These are phyloP conservation scores for Cetonia aurata DNA, from an alignment of 2,888 invertebrate genomes.

Conservation along the genomic window DNA sequence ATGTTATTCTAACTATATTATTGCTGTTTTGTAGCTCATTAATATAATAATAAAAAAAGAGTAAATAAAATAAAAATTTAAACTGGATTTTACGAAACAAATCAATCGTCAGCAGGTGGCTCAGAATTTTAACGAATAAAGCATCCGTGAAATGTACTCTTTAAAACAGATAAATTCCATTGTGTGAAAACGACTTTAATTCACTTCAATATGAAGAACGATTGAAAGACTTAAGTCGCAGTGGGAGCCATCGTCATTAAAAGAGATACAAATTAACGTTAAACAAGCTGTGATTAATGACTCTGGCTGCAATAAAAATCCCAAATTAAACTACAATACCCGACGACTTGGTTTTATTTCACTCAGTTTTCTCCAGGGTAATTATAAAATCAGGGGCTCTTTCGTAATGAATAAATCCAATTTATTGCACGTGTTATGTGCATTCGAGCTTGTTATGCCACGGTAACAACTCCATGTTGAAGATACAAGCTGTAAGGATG, in stretches of 20 bases:
- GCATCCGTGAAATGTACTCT: slow-evolving; percentile 36
- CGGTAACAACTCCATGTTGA: slow-evolving; percentile 12
- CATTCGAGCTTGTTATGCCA: slow-evolving; percentile 12
- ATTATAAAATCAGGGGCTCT: slow-evolving; percentile 18
- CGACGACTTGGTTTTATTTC: slow-evolving; percentile 26
- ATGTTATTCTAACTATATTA: too few relatives aligned
- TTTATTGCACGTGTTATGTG: slow-evolving; percentile 12
- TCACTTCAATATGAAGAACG: slow-evolving; percentile 24
- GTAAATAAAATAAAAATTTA: background rate
- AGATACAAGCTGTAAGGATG: slow-evolving; percentile 19
- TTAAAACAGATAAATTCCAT: slow-evolving; percentile 25
- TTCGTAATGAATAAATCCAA: slow-evolving; percentile 25
- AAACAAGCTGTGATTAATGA: slow-evolving; percentile 62
- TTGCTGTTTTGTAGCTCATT: too few relatives aligned
- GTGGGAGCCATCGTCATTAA: slow-evolving; percentile 50
- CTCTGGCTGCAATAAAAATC: slow-evolving; percentile 55
- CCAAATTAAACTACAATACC: slow-evolving; percentile 43
- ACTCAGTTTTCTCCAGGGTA: background rate
- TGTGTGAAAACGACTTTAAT: slow-evolving; percentile 41
- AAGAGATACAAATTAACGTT: slow-evolving; percentile 60
- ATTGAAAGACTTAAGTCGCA: slow-evolving; percentile 41
- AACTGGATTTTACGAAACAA: background rate
- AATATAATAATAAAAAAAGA: too few relatives aligned
- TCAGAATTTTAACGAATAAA: slow-evolving; percentile 31
- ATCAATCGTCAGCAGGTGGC: background rate